phyloP scores from a whole-genome alignment of 2,888 invertebrate genomes.

The Halictus ligatus region DNA sequence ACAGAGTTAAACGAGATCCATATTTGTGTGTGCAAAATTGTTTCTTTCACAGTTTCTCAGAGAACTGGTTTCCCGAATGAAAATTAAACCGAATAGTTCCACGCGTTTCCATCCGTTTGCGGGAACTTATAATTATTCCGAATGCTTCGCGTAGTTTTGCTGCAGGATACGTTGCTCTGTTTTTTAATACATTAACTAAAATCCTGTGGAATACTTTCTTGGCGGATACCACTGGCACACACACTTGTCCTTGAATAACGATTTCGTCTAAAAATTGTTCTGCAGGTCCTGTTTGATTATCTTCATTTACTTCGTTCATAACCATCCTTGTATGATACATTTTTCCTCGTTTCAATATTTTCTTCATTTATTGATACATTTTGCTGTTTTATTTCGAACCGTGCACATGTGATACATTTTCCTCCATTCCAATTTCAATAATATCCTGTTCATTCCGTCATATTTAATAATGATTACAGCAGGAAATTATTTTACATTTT shows the following conservation, averaged over 20 bases:
- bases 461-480: background rate
- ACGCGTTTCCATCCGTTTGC: background rate
- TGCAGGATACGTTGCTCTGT: background rate
- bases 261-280: background rate
- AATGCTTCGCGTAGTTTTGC: background rate
- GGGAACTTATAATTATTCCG: slow-evolving; percentile 2
- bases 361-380: background rate
- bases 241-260: too few relatives aligned
- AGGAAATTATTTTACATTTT: background rate
- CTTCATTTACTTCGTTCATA: background rate
- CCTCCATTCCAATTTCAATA: background rate
- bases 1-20: background rate
- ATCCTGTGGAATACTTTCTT: background rate
- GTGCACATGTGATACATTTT: background rate
- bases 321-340: background rate
- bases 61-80: background rate
- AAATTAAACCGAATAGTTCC: slow-evolving; percentile 12
- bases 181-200: background rate
- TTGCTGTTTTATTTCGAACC: background rate
- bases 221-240: background rate
- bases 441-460: background rate
- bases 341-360: background rate
- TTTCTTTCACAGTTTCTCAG: background rate
- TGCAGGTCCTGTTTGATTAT: background rate
- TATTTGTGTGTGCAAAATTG: background rate